Evolutionary conservation across 92 coral and sea anemone species (phyloP).

Genomic region (Actinernus sp.): DNA sequence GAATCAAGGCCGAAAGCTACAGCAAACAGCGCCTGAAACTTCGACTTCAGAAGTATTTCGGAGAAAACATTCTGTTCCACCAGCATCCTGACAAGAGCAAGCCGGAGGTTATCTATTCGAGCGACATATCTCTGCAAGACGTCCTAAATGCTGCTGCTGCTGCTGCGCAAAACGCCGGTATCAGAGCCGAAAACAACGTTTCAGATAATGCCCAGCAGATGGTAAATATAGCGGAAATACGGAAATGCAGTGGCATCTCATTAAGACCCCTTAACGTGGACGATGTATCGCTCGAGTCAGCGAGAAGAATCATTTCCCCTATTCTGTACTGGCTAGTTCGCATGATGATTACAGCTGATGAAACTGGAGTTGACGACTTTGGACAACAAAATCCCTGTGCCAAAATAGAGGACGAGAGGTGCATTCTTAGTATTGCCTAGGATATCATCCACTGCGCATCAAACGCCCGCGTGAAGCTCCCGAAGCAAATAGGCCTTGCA

Average conservation of each 20-base stretch:
- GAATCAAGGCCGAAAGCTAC: constrained; percentile 42
- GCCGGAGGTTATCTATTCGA: constrained; percentile 56
- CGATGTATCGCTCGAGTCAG: constrained; percentile 22
- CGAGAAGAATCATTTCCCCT: constrained; percentile 16
- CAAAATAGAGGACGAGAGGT: constrained; percentile 38
- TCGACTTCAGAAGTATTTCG: constrained; percentile 36
- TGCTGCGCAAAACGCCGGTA: constrained; percentile 1
- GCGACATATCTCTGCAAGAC: constrained; percentile 37
- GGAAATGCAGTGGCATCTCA: constrained; percentile 7
- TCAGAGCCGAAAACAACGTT: constrained; percentile 19
- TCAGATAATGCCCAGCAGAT: constrained; percentile 2
- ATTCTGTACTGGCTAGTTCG: constrained; percentile 32
- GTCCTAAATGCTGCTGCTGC: constrained; percentile 44
- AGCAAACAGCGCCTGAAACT: constrained; percentile 39
- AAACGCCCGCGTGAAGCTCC: constrained; percentile 40
- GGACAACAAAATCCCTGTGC: constrained; percentile 27
- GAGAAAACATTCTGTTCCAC: constrained; percentile 38
- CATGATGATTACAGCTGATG: constrained; percentile 28
- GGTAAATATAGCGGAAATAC: constrained; percentile 1
- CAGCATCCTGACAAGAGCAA: constrained; percentile 30
- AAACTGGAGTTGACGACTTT: constrained; percentile 34
- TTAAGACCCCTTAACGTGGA: constrained; percentile 17
- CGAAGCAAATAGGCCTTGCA: constrained; percentile 52
- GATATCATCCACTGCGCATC: constrained; percentile 53
- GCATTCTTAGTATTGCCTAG: constrained; percentile 38